phyloP scores from a whole-genome alignment of 2,797 vertebrate genomes.

The Acanthis flammea region DNA sequence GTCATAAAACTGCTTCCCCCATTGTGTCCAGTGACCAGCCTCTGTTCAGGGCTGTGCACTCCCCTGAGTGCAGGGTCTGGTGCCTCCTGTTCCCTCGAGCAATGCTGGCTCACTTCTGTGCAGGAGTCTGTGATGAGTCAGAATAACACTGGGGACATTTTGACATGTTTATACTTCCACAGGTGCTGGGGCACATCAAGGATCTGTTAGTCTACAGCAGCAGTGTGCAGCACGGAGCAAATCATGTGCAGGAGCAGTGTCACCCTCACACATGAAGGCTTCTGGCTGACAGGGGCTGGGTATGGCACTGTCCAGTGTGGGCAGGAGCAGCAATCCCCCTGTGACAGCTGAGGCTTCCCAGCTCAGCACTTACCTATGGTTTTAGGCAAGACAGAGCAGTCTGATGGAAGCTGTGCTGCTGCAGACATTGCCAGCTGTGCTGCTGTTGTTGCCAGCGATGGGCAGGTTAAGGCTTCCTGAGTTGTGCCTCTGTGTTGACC shows the following conservation, averaged over 20 bases:
- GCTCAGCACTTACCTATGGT: background rate
- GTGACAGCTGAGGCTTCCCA: background rate
- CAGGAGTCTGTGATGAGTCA: background rate
- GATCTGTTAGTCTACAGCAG: background rate
- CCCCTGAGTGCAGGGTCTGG: background rate
- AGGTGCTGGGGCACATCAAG: background rate
- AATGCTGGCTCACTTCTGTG: background rate
- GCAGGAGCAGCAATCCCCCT: background rate
- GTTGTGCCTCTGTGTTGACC: background rate
- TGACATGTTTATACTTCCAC: background rate
- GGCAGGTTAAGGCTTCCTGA: background rate
- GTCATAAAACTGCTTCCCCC: background rate
- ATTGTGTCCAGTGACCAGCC: background rate
- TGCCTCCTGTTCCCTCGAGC: background rate
- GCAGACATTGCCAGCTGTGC: background rate
- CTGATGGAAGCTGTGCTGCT: background rate
- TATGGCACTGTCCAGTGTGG: background rate
- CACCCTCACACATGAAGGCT: background rate
- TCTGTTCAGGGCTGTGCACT: background rate
- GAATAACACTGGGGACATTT: background rate
- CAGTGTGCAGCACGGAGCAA: background rate
- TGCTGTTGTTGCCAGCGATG: background rate
- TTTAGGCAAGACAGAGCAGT: background rate
- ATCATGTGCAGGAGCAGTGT: background rate
- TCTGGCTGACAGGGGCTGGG: accelerated